Evolutionary conservation across 1,140 invertebrate species (phyloP), one percentile per base, ranked within the genome.

Genomic region (Frieseomelitta varia): DNA sequence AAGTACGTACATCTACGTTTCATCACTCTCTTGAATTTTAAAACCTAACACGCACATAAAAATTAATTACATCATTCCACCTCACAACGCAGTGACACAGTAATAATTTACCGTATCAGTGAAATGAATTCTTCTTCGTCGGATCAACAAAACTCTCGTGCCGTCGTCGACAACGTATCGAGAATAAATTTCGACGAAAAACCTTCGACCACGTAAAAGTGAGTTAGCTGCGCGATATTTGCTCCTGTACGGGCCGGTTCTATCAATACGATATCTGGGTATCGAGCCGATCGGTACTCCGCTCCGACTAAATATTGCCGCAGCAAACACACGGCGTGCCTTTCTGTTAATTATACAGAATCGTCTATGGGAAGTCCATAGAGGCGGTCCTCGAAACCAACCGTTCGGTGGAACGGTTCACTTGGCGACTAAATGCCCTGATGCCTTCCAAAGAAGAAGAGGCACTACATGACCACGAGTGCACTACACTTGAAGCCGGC

Each of bases 371-470:
- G 24, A 51, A n/a, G 30, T 12, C 56, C 56, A 47, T 63, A 55
- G 63, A 68, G n/a, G 27, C 27, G 21, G 68, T 79, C 63, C 34
- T 55, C 51, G 39, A 47, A 47, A 47, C 39, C 27, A 68, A 39
- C 51, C 30, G 51, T 55, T 67, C 27, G 3, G 8, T 30, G 10
- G 21, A 34, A 55, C 14, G 58, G 56, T 77, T 77, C 56, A 63
- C 58, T 47, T 39, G 24, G 56, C 74, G 74, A 55, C 63, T 68
- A 68, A 79, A 79, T 79, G 77, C 51, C 77, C 55, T 39, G 77
- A 79, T 79, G 51, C 21, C 34, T 79, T 34, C 63, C 63, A 79
- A 79, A 69, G 77, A 79, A 79, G 76, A 55, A 67, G 61, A 78
- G 76, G 51, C 10, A 79, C 77, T 68, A 68, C 77, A 79, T 68